Conservation (phyloP, 1,140 invertebrate species). For the Apis florea region DNA sequence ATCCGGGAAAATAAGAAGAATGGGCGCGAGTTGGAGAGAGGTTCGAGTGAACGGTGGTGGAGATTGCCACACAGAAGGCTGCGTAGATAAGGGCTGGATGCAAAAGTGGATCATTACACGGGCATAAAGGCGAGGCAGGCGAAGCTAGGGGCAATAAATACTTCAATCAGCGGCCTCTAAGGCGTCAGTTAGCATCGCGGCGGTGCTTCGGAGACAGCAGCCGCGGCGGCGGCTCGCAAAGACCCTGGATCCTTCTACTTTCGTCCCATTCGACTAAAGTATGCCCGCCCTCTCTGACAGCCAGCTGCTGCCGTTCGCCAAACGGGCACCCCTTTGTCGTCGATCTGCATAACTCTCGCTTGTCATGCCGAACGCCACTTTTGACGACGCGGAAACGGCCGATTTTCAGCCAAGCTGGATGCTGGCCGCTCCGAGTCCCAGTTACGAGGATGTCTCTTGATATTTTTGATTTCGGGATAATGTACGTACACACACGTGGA, state of each 20-base stretch:
- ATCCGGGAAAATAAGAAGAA: constrained; percentile 39
- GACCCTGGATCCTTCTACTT: constrained; percentile 67
- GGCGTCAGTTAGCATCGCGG: constrained; percentile 78
- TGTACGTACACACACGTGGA: no score
- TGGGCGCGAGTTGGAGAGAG: not conserved
- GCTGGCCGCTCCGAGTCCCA: no score
- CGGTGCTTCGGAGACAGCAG: constrained; percentile 64
- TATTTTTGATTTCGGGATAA: no score
- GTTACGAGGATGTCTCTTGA: no score
- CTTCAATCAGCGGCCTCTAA: constrained; percentile 78
- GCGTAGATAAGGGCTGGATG: constrained; percentile 64
- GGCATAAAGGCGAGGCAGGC: constrained; percentile 55
- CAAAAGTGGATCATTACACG: constrained; percentile 76
- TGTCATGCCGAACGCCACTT: constrained; percentile 36
- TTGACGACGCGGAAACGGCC: constrained; percentile 44
- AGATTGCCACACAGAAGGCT: constrained; percentile 47
- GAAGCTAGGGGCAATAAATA: constrained; percentile 75
- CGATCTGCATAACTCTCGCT: constrained; percentile 63
- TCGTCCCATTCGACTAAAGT: constrained; percentile 69
- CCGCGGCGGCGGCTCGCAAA: constrained; percentile 74
- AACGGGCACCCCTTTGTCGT: constrained; percentile 50
- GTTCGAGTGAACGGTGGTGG: not conserved
- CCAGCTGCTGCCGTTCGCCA: constrained; percentile 72
- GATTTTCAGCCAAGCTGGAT: no score
- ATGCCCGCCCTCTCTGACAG: constrained; percentile 74